These are phyloP conservation scores for Sebastes cheni DNA, from an alignment of 2,797 vertebrate species.

Conservation along the genomic window DNA sequence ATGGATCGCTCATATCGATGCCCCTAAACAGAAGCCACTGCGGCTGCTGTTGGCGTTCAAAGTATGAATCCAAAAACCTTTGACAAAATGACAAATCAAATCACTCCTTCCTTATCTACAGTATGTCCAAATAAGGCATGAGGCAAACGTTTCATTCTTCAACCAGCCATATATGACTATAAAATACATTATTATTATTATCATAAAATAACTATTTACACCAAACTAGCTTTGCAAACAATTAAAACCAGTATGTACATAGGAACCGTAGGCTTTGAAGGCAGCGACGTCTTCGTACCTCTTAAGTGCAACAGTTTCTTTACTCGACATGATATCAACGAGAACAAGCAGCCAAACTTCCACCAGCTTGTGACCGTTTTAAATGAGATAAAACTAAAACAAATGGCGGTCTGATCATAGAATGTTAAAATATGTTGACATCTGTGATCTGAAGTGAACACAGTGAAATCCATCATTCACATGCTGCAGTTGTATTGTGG, in stretches of 20 bases:
- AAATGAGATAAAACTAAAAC: neutral
- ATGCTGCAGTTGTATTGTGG: conserved; percentile 2
- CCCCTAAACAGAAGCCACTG: conserved; percentile 32
- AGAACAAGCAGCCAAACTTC: conserved; percentile 39
- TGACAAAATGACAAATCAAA: conserved; percentile 26
- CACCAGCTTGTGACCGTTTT: neutral
- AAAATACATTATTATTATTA: conserved; percentile 78
- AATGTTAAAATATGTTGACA: neutral
- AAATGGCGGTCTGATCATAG: neutral
- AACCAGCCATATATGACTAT: conserved; percentile 60
- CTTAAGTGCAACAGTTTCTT: conserved; percentile 64
- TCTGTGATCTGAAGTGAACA: neutral
- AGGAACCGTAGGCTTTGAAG: conserved; percentile 42
- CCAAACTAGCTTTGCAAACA: conserved; percentile 63
- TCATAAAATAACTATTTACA: conserved; percentile 80
- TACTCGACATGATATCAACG: neutral
- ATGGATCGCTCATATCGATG: neutral
- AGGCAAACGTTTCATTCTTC: conserved; percentile 63
- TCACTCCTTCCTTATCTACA: conserved; percentile 31
- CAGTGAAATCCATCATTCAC: neutral
- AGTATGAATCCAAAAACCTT: conserved; percentile 3
- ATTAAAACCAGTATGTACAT: conserved; percentile 63
- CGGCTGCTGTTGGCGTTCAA: conserved; percentile 19
- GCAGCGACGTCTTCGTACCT: conserved; percentile 30
- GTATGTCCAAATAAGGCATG: conserved; percentile 69